Conservation (phyloP, 1,140 invertebrate genomes). For the Nebria ingens region DNA sequence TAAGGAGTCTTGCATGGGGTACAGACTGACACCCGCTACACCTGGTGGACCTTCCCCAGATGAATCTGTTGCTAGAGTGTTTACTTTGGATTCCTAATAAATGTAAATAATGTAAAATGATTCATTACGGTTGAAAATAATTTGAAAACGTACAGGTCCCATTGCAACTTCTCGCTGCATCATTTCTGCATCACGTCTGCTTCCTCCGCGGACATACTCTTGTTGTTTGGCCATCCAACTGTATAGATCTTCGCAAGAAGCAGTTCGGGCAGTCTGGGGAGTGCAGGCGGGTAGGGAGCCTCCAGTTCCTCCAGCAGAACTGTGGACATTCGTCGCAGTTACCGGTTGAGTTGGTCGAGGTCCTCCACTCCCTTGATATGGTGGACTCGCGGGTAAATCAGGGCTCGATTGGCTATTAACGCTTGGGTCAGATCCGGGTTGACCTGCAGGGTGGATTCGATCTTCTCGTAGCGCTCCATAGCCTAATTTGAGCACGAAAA, state of each 20-base stretch:
- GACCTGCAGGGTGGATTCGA: slow-evolving; percentile 33
- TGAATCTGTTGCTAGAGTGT: slow-evolving; percentile 46
- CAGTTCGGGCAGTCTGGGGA: slow-evolving; percentile 32
- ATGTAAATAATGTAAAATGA: background rate
- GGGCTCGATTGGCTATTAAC: slow-evolving; percentile 36
- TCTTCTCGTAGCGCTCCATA: slow-evolving; percentile 67
- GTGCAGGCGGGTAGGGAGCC: background rate
- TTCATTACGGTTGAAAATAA: background rate
- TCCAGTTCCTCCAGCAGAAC: slow-evolving; percentile 15
- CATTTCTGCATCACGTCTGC: background rate
- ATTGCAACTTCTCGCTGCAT: background rate
- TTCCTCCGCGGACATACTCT: slow-evolving; percentile 32
- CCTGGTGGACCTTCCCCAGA: slow-evolving; percentile 34
- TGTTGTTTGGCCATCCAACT: slow-evolving; percentile 94
- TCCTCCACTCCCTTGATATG: no score
- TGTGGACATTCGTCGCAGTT: slow-evolving; percentile 34
- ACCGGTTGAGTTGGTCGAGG: slow-evolving; percentile 40
- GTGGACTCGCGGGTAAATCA: slow-evolving; percentile 34
- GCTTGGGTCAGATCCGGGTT: slow-evolving; percentile 48
- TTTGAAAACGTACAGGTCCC: background rate
- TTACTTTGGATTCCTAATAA: slow-evolving; percentile 45
- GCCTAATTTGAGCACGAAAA: slow-evolving; percentile 36
- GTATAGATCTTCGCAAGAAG: slow-evolving; percentile 74
- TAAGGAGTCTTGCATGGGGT: slow-evolving; percentile 71
- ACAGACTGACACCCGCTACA: slow-evolving; percentile 44